These are phyloP conservation scores for Vespertilio murinus DNA, from an alignment of 2,797 vertebrate species.

Conservation along the genomic window DNA sequence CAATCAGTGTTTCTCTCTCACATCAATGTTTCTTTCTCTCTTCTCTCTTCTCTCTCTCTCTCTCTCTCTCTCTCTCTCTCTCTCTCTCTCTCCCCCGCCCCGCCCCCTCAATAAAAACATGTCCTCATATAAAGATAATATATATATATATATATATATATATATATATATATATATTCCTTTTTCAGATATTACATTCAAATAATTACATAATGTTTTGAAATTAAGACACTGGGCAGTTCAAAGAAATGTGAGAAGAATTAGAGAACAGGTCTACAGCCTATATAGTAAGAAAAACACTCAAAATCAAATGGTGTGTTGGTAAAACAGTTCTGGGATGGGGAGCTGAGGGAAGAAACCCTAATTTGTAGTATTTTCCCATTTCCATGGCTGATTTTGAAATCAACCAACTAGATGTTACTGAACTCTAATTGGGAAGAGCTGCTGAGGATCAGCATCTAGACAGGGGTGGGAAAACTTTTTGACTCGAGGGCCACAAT, in stretches of 20 bases:
- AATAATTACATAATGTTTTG: slow-evolving; percentile 11
- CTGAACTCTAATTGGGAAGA: not conserved
- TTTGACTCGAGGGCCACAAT: too few species aligned
- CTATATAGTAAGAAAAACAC: not conserved
- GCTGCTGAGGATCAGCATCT: not conserved
- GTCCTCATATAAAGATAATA: too few species aligned
- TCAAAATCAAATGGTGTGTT: not conserved
- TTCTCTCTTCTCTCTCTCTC: too few species aligned
- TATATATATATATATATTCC: not conserved
- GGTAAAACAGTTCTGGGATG: not conserved
- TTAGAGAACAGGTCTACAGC: not conserved
- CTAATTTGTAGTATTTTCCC: not conserved
- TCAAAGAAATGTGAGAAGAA: not conserved
- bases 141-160: not conserved
- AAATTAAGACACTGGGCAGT: not conserved
- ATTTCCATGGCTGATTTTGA: not conserved
- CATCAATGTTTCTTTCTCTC: too few species aligned
- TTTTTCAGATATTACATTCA: not conserved
- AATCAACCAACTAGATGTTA: not conserved
- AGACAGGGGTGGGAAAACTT: too few species aligned
- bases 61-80: too few species aligned
- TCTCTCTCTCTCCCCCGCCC: too few species aligned
- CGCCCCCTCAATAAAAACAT: too few species aligned
- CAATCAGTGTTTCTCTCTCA: too few species aligned
- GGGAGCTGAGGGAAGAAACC: not conserved